Conservation (phyloP, 2,888 invertebrate species). For the Dexiosoma caninum region DNA sequence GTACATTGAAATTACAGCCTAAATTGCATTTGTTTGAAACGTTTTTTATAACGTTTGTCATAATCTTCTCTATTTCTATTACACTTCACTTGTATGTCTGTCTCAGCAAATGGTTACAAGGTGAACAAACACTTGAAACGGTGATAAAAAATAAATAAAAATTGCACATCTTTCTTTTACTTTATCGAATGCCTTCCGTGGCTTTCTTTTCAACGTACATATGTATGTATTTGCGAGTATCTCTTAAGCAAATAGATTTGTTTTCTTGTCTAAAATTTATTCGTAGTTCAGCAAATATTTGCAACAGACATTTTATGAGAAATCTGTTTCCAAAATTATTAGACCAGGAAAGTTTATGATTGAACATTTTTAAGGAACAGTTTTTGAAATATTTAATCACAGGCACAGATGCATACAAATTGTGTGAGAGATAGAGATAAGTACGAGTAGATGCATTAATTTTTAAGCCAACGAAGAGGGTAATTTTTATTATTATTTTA, state of each 20-base stretch:
- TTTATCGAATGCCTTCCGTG: neutral
- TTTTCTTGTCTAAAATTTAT: conserved; percentile 7
- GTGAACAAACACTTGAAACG: conserved; percentile 39
- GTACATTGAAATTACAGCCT: conserved; percentile 25
- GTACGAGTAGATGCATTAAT: no score
- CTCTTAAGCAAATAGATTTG: conserved; percentile 14
- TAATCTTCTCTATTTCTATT: conserved; percentile 7
- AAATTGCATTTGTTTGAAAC: conserved; percentile 14
- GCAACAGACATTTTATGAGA: neutral
- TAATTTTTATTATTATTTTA: no score
- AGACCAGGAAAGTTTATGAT: no score
- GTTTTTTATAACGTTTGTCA: neutral
- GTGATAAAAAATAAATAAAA: conserved; percentile 34
- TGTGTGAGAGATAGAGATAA: no score
- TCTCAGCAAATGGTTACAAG: conserved; percentile 21
- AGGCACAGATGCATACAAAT: no score
- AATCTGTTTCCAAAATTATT: neutral
- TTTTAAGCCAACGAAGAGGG: no score
- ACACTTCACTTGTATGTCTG: neutral
- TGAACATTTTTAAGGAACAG: no score
- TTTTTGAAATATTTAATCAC: no score
- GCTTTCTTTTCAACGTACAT: neutral
- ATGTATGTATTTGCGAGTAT: neutral
- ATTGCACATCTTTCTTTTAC: neutral
- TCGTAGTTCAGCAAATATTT: neutral